Evolutionary conservation across 2,113 vertebrate species (phyloP).

Genomic region (Pterocles orientalis): DNA sequence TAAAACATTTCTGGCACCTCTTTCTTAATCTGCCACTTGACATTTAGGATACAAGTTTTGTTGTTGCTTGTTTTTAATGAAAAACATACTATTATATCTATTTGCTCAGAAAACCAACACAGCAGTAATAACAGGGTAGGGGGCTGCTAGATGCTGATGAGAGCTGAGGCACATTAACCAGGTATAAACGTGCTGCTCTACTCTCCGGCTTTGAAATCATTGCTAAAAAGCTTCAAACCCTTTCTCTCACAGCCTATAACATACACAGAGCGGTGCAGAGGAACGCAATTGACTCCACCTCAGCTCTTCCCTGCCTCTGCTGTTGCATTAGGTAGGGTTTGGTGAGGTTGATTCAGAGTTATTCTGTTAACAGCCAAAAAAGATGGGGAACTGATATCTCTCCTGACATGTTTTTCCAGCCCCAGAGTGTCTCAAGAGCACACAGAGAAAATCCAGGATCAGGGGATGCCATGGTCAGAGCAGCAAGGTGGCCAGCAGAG

Average conservation of each 20-base stretch:
- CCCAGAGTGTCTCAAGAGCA: background rate
- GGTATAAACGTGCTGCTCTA: background rate
- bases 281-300: background rate
- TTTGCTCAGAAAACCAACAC: background rate
- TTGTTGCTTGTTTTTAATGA: background rate
- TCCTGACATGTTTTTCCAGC: background rate
- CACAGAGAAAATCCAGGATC: background rate
- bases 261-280: background rate
- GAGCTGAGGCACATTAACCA: background rate
- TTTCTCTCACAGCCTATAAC: background rate
- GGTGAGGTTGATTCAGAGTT: background rate
- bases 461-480: background rate
- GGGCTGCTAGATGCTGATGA: background rate
- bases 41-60: background rate
- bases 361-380: background rate
- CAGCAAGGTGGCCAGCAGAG: background rate
- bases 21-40: background rate
- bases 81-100: background rate
- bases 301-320: background rate
- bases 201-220: slow-evolving; percentile 5
- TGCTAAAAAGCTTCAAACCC: slow-evolving; percentile 8
- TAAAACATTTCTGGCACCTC: background rate
- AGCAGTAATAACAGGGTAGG: background rate
- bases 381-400: background rate
- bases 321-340: background rate